Conservation (phyloP, 2,797 vertebrate species). For the Picus viridis region DNA sequence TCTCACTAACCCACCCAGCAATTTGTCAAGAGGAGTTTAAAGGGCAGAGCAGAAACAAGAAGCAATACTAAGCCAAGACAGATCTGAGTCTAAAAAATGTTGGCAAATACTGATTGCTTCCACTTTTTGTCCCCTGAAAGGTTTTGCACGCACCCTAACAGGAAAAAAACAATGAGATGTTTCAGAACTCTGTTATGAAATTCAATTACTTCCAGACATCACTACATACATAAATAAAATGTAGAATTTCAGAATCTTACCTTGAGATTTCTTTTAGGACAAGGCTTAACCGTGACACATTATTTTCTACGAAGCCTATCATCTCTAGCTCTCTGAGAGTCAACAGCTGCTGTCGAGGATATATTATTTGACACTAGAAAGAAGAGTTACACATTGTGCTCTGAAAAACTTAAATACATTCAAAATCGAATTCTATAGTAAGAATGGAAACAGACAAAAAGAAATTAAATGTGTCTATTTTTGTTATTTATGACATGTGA, state of each 20-base stretch:
- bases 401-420: background rate
- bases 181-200: background rate
- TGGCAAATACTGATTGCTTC: background rate
- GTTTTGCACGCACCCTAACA: background rate
- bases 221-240: background rate
- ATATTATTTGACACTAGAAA: conserved; percentile 92
- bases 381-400: background rate
- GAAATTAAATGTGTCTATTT: background rate
- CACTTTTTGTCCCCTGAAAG: background rate
- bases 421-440: background rate
- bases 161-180: background rate
- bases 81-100: background rate
- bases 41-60: background rate
- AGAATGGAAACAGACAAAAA: background rate
- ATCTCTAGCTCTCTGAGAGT: conserved; percentile 91
- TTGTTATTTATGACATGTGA: background rate
- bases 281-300: conserved; percentile 90
- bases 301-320: conserved; percentile 89
- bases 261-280: conserved; percentile 86
- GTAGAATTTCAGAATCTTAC: conserved; percentile 55
- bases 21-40: background rate
- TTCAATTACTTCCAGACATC: background rate
- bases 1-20: background rate
- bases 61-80: background rate
- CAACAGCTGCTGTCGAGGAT: conserved; percentile 92